These are phyloP conservation scores for Gorilla gorilla DNA, from an alignment of 2,113 vertebrate genomes.

Conservation along the genomic window DNA sequence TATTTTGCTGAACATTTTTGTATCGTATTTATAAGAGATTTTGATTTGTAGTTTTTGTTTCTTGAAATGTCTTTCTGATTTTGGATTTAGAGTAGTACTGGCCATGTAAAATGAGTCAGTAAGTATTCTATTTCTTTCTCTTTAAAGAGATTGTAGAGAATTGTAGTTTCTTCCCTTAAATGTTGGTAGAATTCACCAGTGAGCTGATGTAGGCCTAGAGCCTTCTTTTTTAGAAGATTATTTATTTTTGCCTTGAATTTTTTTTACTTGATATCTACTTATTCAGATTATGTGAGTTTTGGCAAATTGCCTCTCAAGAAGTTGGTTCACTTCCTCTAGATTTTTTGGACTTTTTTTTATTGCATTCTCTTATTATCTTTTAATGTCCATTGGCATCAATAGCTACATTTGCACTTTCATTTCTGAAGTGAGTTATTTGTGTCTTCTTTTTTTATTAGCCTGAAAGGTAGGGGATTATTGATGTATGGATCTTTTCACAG, in stretches of 20 bases:
- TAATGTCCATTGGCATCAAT: background rate
- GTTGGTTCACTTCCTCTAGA: no score
- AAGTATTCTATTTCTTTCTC: background rate
- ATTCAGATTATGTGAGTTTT: background rate
- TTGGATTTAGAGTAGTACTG: background rate
- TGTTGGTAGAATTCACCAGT: no score
- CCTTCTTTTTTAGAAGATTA: background rate
- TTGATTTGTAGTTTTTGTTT: background rate
- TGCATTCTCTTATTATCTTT: background rate
- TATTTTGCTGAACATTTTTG: background rate
- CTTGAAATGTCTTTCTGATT: background rate
- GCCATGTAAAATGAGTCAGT: background rate
- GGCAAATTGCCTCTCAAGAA: background rate
- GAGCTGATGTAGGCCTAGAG: no score
- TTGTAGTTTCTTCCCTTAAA: no score
- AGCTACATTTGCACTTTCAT: background rate
- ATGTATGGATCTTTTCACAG: background rate
- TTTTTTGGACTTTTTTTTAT: background rate
- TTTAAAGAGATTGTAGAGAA: no score
- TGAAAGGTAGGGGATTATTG: background rate
- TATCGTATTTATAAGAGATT: background rate
- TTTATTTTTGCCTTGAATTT: background rate
- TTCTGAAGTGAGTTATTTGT: background rate
- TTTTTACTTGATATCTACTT: background rate
- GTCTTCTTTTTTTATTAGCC: background rate